Evolutionary conservation across 2,888 invertebrate species (phyloP).

Genomic region (Heliothis peltigera): DNA sequence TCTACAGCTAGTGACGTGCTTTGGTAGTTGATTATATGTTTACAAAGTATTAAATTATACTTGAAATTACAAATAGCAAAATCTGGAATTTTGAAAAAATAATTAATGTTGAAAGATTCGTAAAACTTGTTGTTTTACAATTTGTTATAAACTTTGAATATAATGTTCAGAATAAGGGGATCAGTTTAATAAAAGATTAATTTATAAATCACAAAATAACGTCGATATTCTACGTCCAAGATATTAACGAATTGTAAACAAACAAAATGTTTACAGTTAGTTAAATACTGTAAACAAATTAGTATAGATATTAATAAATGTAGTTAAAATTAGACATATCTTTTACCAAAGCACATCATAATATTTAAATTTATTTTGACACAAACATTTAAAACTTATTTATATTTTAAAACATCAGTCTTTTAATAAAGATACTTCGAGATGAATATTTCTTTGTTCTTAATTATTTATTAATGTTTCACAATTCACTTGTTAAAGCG

Average conservation of each 20-base stretch:
- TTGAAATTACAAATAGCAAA: not conserved
- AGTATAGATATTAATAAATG: not conserved
- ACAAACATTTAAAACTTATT: slow-evolving; percentile 66
- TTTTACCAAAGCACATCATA: slow-evolving; percentile 25
- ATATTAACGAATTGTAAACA: slow-evolving; percentile 9
- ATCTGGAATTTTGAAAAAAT: too few species aligned
- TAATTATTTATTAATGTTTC: slow-evolving; percentile 23
- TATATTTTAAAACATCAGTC: slow-evolving; percentile 81
- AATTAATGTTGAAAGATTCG: too few species aligned
- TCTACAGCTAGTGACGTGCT: slow-evolving; percentile 48
- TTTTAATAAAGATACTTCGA: slow-evolving; percentile 77
- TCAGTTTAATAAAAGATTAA: too few species aligned
- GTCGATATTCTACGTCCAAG: too few species aligned
- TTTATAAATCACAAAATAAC: too few species aligned
- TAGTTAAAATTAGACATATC: not conserved
- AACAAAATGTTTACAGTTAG: too few species aligned
- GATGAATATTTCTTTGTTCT: slow-evolving; percentile 50
- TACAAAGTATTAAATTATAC: not conserved
- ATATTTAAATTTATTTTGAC: slow-evolving; percentile 51
- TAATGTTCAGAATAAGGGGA: too few species aligned
- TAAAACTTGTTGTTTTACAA: too few species aligned
- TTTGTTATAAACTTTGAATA: too few species aligned
- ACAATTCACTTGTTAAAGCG: slow-evolving; percentile 11
- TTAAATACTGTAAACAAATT: slow-evolving; percentile 8
- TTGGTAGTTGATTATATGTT: slow-evolving; percentile 25